phyloP scores from a whole-genome alignment of 1,140 invertebrate species.

The Streblospio benedicti region DNA sequence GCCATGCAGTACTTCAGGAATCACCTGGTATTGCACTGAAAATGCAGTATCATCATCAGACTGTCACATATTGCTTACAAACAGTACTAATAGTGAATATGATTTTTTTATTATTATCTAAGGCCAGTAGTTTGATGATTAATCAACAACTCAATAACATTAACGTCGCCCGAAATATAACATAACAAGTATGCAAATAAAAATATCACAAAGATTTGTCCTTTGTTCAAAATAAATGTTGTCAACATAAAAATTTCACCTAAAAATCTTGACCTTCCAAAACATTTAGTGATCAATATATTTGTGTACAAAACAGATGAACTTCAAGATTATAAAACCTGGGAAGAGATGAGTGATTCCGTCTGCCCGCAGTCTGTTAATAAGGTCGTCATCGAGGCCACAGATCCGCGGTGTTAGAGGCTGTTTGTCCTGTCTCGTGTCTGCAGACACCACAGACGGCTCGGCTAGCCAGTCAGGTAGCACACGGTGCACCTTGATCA shows the following conservation, averaged over 20 bases:
- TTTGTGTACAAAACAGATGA: neutral
- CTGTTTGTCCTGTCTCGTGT: conserved; percentile 56
- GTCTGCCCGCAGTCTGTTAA: conserved; percentile 60
- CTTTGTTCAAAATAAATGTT: neutral
- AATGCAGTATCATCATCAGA: neutral
- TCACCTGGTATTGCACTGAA: neutral
- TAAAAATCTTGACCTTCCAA: neutral
- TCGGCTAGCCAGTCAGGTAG: conserved; percentile 78
- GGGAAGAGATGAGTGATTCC: conserved; percentile 71
- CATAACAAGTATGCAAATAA: neutral
- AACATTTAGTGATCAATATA: neutral
- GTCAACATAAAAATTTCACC: neutral
- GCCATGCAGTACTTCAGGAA: conserved; percentile 7
- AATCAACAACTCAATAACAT: neutral
- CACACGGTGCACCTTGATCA: conserved; percentile 57
- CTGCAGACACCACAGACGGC: conserved; percentile 64
- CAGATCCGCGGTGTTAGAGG: conserved; percentile 53
- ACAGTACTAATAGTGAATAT: neutral
- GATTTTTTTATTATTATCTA: neutral
- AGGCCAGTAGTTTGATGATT: neutral
- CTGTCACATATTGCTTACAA: neutral
- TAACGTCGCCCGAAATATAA: neutral
- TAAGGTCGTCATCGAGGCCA: conserved; percentile 56
- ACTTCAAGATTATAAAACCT: conserved; percentile 25
- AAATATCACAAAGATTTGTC: neutral